Evolutionary conservation across 2,113 vertebrate genomes (phyloP), one percentile per base, ranked within the genome.

Genomic region (Donacobius atricapilla): DNA sequence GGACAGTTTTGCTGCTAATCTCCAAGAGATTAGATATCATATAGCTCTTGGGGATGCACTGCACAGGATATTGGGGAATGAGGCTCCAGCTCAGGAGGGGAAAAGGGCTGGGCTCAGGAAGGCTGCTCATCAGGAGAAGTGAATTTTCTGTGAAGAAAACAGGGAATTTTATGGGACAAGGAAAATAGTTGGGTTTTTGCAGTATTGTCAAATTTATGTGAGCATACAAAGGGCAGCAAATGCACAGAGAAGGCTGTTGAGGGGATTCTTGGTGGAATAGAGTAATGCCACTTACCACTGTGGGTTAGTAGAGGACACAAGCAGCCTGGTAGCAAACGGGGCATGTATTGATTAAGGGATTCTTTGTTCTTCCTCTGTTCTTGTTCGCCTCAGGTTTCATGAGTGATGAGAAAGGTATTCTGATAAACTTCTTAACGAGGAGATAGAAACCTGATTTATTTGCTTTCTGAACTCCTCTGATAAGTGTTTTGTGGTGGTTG

Each of bases 211-310:
- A 24, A 44, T 31, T 71, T n/a, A 28, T 22, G 9, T 75, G 23
- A 82, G 15, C 12, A 1, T 8, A 30, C 11, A 27, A 77, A 81
- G 11, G 45, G 25, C 39, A 70, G n/a, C 11, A 73, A 45, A 57
- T 21, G 19, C 3, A 7, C 42, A 47, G 30, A 63, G 31, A 66
- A 58, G 8, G 40, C 23, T 63, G 0, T 58, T 75, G 20, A 28
- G 24, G 69, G 31, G 31, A 27, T 63, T 50, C 33, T 57, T 87
- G 47, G 27, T 66, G 69, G 47, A 76, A 39, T 0, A 54, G 44
- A 44, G n/a, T 42, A 23, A 54, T 7, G 39, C 6, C 9, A 19
- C 28, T 58, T 68, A 3, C 3, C 44, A 8, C 20, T 0, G 0
- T 57, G 35, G 40, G 28, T 15, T 64, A 47, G 25, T 9, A 54